Conservation (phyloP, 1,140 invertebrate species). For the Bombyx mandarina region DNA sequence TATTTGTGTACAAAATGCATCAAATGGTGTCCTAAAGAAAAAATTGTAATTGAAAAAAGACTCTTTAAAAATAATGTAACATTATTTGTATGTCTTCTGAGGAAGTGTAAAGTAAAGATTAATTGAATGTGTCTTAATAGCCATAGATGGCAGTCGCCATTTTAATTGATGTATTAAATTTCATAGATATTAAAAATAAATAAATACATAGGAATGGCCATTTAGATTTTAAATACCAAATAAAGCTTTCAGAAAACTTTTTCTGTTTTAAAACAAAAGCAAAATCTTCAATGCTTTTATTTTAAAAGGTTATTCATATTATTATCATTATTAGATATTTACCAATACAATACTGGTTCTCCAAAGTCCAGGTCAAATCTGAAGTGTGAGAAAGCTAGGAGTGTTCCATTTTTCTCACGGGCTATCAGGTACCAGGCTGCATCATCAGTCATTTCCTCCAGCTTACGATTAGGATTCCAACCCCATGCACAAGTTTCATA, state of each 20-base stretch:
- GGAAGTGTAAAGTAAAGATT: constrained; percentile 52
- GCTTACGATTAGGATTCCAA: constrained; percentile 80
- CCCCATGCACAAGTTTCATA: constrained; percentile 82
- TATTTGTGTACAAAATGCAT: constrained; percentile 54
- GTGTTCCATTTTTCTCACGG: constrained; percentile 59
- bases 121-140: constrained; percentile 21
- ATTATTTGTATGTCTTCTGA: constrained; percentile 44
- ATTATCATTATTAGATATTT: constrained; percentile 15
- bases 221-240: too few relatives aligned
- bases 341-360: constrained; percentile 67
- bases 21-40: constrained; percentile 52
- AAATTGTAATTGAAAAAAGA: constrained; percentile 40
- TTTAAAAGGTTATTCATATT: not conserved
- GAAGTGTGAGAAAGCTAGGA: constrained; percentile 72
- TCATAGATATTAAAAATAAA: too few relatives aligned
- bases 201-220: too few relatives aligned
- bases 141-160: too few relatives aligned
- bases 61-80: constrained; percentile 45
- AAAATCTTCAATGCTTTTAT: too few relatives aligned
- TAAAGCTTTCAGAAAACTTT: too few relatives aligned
- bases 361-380: constrained; percentile 69
- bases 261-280: too few relatives aligned
- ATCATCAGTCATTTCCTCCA: constrained; percentile 80
- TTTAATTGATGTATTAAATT: too few relatives aligned
- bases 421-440: constrained; percentile 81